phyloP scores from a whole-genome alignment of 2,888 invertebrate genomes.

The Drosophila siamana region DNA sequence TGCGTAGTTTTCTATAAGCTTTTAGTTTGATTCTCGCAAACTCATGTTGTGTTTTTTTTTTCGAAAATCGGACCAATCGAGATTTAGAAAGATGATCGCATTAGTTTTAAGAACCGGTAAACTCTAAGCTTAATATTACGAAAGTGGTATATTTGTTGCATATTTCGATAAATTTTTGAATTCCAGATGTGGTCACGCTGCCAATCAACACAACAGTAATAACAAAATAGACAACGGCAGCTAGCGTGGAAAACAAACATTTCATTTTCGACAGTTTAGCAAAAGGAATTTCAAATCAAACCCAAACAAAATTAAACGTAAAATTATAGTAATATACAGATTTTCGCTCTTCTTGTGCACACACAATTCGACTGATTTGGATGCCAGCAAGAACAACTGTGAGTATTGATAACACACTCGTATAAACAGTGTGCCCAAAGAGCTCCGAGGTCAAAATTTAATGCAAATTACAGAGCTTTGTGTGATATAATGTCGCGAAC shows the following conservation, averaged over 20 bases:
- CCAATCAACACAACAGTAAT: slow-evolving; percentile 13
- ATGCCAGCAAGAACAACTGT: slow-evolving; percentile 15
- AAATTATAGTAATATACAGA: slow-evolving; percentile 30
- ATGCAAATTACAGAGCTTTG: slow-evolving; percentile 46
- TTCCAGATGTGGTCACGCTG: background rate
- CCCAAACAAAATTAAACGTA: slow-evolving; percentile 51
- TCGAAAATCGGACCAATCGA: no score
- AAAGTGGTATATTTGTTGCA: background rate
- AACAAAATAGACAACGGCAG: background rate
- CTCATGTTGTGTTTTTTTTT: no score
- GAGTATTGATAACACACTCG: slow-evolving; percentile 9
- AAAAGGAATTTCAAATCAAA: slow-evolving; percentile 21
- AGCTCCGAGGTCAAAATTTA: slow-evolving; percentile 14
- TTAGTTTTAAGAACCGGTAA: no score
- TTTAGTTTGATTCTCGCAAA: no score
- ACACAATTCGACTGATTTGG: slow-evolving; percentile 11
- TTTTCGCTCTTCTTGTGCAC: slow-evolving; percentile 19
- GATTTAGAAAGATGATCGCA: no score
- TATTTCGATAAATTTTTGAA: no score
- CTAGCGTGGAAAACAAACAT: slow-evolving; percentile 8
- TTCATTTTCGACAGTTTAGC: slow-evolving; percentile 2
- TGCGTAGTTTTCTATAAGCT: no score
- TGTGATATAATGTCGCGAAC: slow-evolving; percentile 80
- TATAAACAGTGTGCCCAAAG: slow-evolving; percentile 26
- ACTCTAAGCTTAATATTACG: no score